Evolutionary conservation across 2,888 invertebrate species (phyloP), one percentile per base, ranked within the genome.

Genomic region (Cephalotes varians): DNA sequence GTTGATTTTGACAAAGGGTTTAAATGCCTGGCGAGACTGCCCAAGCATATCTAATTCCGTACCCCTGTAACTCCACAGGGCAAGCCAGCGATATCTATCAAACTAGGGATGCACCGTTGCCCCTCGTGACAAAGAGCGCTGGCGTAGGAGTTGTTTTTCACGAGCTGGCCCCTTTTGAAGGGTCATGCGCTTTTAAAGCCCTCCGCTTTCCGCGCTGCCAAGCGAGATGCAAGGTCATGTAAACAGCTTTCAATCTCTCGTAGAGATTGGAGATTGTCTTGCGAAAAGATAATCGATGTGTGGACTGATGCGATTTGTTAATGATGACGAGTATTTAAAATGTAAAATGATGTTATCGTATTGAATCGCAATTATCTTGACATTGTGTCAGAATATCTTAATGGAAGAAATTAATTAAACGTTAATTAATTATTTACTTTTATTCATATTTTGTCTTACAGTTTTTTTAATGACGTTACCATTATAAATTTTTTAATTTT

Each of bases 1-100:
- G 81, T 79, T 76, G 82, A 84, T 86, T 88, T 88, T 84, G 89
- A 91, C 89, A 91, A 91, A 91, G 91, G 88, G 88, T 92, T 92
- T 90, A 90, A 92, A 91, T 91, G 86, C 87, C 88, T 86, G 74
- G 69, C 83, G 85, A 84, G 85, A 82, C 71, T 85, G 86, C 83
- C 84, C 85, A 80, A 71, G 80, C 87, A 81, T 81, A 72, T 83
- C 85, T 86, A 88, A 88, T 87, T 81, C 73, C 12, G 12, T 67
- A 67, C 76, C 79, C 81, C 85, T 77, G 83, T 71, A 62, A 65
- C 65, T 67, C 81, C 87, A 18, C 83, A 85, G 88, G 85, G 87
- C 86, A 90, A 31, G 40, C 67, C 31, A 31, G 18, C 91, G 91
- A 92, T 90, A 90, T 86, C 71, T 86, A 84, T 87, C 91, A 82